Base-by-base conservation (phyloP, 2,797 vertebrate genomes). In the Coluber constrictor region DNA sequence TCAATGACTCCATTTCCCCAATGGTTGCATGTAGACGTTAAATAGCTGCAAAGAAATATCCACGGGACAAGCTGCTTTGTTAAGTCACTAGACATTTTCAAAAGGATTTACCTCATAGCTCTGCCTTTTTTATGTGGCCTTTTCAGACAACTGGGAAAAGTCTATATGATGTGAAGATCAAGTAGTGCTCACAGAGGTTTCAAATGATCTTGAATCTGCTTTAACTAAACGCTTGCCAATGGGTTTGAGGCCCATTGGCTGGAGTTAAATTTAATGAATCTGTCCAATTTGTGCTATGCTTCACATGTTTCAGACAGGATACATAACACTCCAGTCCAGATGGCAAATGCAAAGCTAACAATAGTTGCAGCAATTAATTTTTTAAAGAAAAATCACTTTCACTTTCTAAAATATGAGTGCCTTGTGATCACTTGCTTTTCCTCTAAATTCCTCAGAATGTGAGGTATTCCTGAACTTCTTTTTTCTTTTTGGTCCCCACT, bases 401-500 rank as follows among this genome's bases (percentile, higher is more conserved):
- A 94, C 29, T 90, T 89, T 94, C 90, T 6, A 1, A 94, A 94
- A 88, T 16, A 3, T 3, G 91, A 37, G n/a, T 92, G 90, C 87
- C 70, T 89, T n/a, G 5, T 32, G n/a, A 70, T 74, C 54, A 93
- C 95, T 18, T 91, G 18, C 56, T 88, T 96, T 18, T 95, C 90
- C 93, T 95, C 95, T 92, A 92, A 83, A 90, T 90, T 92, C 74
- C 60, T 92, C 94, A 95, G 95, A 95, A 95, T 92, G 3, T 90
- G 94, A 95, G 93, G 94, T 94, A 88, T 96, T 93, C 93, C 91
- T 94, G 89, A 90, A 91, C 92, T 95, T 87, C 96, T 96, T 94
- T 93, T 90, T 95, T 95, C 1, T 86, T 60, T 92, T 89, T 95
- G 95, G 87, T 91, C 88, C 95, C 95, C 70, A 55, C 0, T 32